Evolutionary conservation across 2,888 invertebrate genomes (phyloP).

Genomic region (Unio pictorum): DNA sequence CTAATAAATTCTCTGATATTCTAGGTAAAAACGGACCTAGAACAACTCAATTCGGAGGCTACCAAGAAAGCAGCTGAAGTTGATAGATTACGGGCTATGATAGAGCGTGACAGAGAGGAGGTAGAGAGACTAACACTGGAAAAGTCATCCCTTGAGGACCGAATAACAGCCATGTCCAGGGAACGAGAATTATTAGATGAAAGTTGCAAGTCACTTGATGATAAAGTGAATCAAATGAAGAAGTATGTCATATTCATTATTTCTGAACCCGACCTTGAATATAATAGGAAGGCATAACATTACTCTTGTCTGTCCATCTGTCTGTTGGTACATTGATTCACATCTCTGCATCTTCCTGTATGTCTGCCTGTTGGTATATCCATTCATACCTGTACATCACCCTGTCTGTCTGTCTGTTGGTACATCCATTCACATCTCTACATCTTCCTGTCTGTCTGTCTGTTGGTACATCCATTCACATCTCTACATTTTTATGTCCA

Average conservation of each 20-base stretch:
- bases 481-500: too few relatives aligned
- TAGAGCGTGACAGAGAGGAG: constrained; percentile 58
- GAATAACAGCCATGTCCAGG: constrained; percentile 49
- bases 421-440: too few relatives aligned
- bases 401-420: too few relatives aligned
- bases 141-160: constrained; percentile 58
- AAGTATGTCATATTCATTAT: constrained; percentile 34
- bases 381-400: too few relatives aligned
- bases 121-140: constrained; percentile 55
- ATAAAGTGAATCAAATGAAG: constrained; percentile 59
- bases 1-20: background rate
- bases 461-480: too few relatives aligned
- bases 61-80: constrained; percentile 55
- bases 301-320: too few relatives aligned
- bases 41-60: constrained; percentile 54
- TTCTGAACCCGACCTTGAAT: too few relatives aligned
- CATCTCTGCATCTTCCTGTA: too few relatives aligned
- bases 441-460: too few relatives aligned
- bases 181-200: constrained; percentile 62
- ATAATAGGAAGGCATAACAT: too few relatives aligned
- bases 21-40: constrained; percentile 61
- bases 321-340: too few relatives aligned
- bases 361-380: too few relatives aligned
- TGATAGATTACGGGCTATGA: constrained; percentile 53
- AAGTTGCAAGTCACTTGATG: constrained; percentile 55